Percentiles rank a stretch among this genome's conserved stretches.
phyloP scores from a whole-genome alignment of 2,888 invertebrate species.

The Alviniconcha strummeri region DNA sequence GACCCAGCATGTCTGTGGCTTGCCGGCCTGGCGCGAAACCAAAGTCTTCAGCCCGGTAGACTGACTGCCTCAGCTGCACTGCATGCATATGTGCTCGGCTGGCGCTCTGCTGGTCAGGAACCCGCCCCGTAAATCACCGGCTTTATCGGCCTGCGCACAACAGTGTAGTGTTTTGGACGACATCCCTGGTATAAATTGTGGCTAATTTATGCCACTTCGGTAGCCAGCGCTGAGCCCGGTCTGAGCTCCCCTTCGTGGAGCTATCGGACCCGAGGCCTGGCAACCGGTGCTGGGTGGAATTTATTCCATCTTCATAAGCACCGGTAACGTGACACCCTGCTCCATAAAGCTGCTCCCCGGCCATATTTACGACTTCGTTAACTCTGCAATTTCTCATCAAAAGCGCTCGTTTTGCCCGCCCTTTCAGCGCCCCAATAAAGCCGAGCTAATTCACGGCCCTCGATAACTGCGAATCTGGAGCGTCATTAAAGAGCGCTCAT shows the following conservation, averaged over 20 bases:
- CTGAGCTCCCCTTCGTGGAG: slow-evolving; percentile 5
- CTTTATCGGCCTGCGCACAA: slow-evolving; percentile 29
- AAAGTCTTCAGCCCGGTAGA: too few species aligned
- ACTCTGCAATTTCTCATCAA: slow-evolving; percentile 32
- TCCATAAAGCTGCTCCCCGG: slow-evolving; percentile 26
- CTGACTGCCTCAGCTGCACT: too few species aligned
- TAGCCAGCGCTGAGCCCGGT: slow-evolving; percentile 14
- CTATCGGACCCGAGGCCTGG: slow-evolving; percentile 22
- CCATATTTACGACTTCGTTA: slow-evolving; percentile 34
- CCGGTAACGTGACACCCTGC: slow-evolving; percentile 25
- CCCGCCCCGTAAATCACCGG: slow-evolving; percentile 21
- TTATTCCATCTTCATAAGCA: slow-evolving; percentile 38
- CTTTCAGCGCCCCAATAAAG: slow-evolving; percentile 31
- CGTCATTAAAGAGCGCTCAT: slow-evolving; percentile 37
- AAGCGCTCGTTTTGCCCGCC: slow-evolving; percentile 30
- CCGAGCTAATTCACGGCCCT: slow-evolving; percentile 25
- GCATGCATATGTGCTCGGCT: too few species aligned
- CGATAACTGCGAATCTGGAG: slow-evolving; percentile 33
- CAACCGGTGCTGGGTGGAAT: slow-evolving; percentile 27
- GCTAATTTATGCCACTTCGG: slow-evolving; percentile 31
- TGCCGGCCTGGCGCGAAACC: too few species aligned
- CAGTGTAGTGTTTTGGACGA: slow-evolving; percentile 26
- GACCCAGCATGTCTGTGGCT: too few species aligned
- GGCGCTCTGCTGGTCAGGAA: slow-evolving; percentile 1
- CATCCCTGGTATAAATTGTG: slow-evolving; percentile 30